Percentiles rank a stretch among this genome's conserved stretches.
Evolutionary conservation across 2,888 invertebrate genomes (phyloP).

Genomic region (Trichacis sp.): DNA sequence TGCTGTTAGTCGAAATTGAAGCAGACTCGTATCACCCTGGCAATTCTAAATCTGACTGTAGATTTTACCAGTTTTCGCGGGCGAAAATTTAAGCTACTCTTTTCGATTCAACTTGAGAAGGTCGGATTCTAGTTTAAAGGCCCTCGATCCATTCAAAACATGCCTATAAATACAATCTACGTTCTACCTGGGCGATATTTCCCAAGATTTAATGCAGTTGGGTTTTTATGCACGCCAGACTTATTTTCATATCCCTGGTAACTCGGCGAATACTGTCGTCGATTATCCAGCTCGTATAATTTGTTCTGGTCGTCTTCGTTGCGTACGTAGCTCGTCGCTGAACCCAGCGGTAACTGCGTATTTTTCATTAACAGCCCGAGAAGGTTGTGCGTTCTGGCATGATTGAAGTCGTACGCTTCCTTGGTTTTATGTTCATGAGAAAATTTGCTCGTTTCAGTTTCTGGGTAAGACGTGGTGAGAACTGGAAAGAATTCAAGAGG

Average conservation of each 20-base stretch:
- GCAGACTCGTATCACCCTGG: no score
- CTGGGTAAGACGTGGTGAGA: conserved; percentile 49
- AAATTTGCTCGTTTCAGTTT: conserved; percentile 29
- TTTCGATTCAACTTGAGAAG: no score
- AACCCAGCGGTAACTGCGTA: conserved; percentile 56
- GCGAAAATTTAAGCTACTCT: no score
- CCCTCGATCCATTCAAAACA: conserved; percentile 7
- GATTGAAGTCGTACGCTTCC: conserved; percentile 54
- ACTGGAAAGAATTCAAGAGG: conserved; percentile 47
- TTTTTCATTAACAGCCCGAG: conserved; percentile 64
- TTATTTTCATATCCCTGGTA: conserved; percentile 50
- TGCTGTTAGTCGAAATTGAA: no score
- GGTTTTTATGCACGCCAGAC: conserved; percentile 39
- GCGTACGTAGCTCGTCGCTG: conserved; percentile 37
- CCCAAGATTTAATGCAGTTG: conserved; percentile 6
- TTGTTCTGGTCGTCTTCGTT: conserved; percentile 50
- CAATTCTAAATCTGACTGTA: no score
- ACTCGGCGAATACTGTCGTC: conserved; percentile 48
- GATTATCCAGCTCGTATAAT: conserved; percentile 53
- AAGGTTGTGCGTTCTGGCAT: conserved; percentile 62
- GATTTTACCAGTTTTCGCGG: no score
- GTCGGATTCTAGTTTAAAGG: conserved; percentile 1
- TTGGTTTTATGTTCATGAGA: conserved; percentile 41
- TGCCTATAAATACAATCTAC: background rate
- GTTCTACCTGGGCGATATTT: background rate